Evolutionary conservation across 2,888 invertebrate genomes (phyloP).

Genomic region (Euclidia mi): DNA sequence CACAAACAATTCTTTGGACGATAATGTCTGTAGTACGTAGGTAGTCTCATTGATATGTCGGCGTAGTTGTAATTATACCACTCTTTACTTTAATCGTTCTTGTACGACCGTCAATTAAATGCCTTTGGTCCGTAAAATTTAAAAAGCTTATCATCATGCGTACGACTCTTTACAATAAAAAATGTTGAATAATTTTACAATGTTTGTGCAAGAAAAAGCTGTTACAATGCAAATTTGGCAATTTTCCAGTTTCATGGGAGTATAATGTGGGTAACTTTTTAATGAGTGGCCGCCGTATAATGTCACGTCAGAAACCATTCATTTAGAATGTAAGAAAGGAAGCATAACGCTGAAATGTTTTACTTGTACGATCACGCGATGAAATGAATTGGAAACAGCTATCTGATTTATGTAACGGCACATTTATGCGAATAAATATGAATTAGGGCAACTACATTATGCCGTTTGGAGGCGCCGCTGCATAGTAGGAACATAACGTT

Average conservation of each 20-base stretch:
- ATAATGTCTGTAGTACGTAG: too few species aligned
- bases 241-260: slow-evolving; percentile 53
- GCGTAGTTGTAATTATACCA: not conserved
- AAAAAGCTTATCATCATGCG: slow-evolving; percentile 43
- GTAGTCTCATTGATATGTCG: too few species aligned
- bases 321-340: slow-evolving; percentile 24
- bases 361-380: not conserved
- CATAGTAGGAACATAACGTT: too few species aligned
- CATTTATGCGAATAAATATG: slow-evolving; percentile 11
- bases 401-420: slow-evolving; percentile 11
- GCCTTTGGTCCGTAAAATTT: slow-evolving; percentile 26
- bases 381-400: slow-evolving; percentile 8
- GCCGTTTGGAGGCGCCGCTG: too few species aligned
- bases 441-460: slow-evolving; percentile 2
- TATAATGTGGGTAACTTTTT: slow-evolving; percentile 49
- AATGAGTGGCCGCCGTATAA: slow-evolving; percentile 41
- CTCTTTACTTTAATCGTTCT: slow-evolving; percentile 18
- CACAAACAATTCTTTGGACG: too few species aligned
- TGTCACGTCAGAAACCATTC: slow-evolving; percentile 27
- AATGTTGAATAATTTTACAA: slow-evolving; percentile 44
- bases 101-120: slow-evolving; percentile 26
- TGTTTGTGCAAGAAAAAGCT: slow-evolving; percentile 48
- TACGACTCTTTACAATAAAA: slow-evolving; percentile 37
- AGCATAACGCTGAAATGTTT: slow-evolving; percentile 11
- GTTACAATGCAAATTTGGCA: slow-evolving; percentile 58